These are phyloP conservation scores for Halocynthia roretzi DNA, from an alignment of 23 tunicate species.

Conservation along the genomic window DNA sequence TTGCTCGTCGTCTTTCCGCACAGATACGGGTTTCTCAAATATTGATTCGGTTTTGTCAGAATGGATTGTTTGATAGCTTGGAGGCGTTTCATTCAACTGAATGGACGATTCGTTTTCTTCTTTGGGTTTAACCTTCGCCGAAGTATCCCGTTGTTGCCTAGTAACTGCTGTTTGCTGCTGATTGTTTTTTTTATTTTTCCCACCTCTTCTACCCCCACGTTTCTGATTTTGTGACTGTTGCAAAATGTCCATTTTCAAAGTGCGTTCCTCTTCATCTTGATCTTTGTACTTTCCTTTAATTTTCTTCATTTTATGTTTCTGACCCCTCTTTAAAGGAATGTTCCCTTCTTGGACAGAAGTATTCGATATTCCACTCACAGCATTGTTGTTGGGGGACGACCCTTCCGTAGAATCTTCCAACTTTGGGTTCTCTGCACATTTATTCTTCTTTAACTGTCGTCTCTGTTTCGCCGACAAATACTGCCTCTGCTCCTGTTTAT, in stretches of 20 bases:
- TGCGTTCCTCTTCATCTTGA: conserved; percentile 75
- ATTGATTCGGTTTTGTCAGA: neutral
- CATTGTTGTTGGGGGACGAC: neutral
- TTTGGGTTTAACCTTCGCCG: neutral
- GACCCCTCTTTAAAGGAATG: conserved; percentile 15
- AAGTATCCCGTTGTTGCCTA: neutral
- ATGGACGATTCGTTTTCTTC: too few relatives aligned
- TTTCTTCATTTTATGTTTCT: conserved; percentile 55
- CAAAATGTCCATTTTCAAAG: conserved; percentile 66
- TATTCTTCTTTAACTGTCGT: conserved; percentile 44
- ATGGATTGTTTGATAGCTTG: neutral
- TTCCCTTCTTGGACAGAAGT: neutral
- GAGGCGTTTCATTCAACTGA: neutral
- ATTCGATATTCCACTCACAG: neutral
- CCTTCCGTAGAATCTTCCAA: neutral
- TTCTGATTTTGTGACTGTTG: conserved; percentile 33
- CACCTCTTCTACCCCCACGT: conserved; percentile 19
- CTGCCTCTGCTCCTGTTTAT: conserved; percentile 13
- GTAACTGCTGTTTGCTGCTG: neutral
- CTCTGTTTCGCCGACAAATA: conserved; percentile 72
- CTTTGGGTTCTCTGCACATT: neutral
- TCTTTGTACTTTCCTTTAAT: conserved; percentile 71
- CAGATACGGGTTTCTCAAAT: neutral
- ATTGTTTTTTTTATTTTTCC: neutral
- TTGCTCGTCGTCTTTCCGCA: neutral